Evolutionary conservation across 1,140 invertebrate genomes (phyloP), one percentile per base, ranked within the genome.

Genomic region (Coelopa frigida): DNA sequence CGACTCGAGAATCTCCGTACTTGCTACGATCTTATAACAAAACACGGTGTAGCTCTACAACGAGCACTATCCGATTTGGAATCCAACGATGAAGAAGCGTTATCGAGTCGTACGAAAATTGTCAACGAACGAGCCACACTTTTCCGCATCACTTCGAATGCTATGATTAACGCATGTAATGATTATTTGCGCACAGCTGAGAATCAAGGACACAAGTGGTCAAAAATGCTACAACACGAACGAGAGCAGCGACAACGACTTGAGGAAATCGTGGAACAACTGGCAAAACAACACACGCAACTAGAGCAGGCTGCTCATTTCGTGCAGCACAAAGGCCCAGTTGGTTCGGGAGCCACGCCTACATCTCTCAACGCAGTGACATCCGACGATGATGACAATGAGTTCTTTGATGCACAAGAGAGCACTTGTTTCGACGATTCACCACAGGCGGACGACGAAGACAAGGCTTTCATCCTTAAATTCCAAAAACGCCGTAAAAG

Each of bases 251-350:
- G 94, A 55, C 76, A 86, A 55, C 78, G 89, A n/a, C 73, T 99
- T 33, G 94, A 99, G 70, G 93, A 97, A 60, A 91, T 99, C 73
- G 89, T 99, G 3, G 95, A 99, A 69, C 91, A 95, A 57, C 76
- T 99, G 36, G 96, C 96, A 2, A 81, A 90, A 52, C 95, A 99
- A 69, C 94, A 98, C 66, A 92, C 91, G 21, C 84, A 88, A 52
- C 75, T 99, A 44, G 93, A 96, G 66, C 83, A 86, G 70, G 87
- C 84, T 12, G 85, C 84, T 7, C 78, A 80, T 22, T 73, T 76
- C 38, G 75, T 75, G 39, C 70, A 74, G 12, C 68, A 65, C 3
- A 70, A 57, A n/a, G n/a, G n/a, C n/a, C 12, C 61, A 66, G 35
- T 46, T 39, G 2, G 41, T 44, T 18, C 44, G 23, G 2, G 39